phyloP scores from a whole-genome alignment of 2,797 vertebrate genomes.

The Takifugu ocellatus region DNA sequence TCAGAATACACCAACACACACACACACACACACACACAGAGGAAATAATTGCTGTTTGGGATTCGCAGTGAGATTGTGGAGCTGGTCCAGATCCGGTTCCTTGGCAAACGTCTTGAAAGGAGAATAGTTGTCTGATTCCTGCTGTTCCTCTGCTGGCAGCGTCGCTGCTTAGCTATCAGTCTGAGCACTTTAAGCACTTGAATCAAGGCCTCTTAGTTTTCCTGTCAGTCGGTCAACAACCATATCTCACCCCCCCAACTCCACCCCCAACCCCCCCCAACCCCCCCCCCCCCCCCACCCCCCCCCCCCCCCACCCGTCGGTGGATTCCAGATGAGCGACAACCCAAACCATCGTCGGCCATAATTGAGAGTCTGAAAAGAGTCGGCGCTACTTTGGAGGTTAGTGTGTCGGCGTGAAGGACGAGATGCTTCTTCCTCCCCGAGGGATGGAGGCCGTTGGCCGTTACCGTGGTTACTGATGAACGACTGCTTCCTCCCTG shows the following conservation, averaged over 20 bases:
- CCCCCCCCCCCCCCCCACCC: slow-evolving; percentile 18
- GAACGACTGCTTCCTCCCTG: slow-evolving; percentile 69
- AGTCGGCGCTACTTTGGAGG: slow-evolving; percentile 28
- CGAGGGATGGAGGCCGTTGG: slow-evolving; percentile 74
- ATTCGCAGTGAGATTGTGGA: slow-evolving; percentile 41
- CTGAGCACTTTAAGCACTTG: slow-evolving; percentile 51
- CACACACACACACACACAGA: slow-evolving; percentile 40
- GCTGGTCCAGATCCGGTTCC: slow-evolving; percentile 45
- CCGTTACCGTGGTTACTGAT: slow-evolving; percentile 75
- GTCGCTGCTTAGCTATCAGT: slow-evolving; percentile 48
- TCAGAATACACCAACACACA: slow-evolving; percentile 37
- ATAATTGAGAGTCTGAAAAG: slow-evolving; percentile 19
- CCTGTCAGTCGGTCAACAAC: slow-evolving; percentile 49
- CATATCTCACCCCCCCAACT: slow-evolving; percentile 18
- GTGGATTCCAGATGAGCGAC: slow-evolving; percentile 1
- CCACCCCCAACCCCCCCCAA: background rate
- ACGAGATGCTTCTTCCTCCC: slow-evolving; percentile 58
- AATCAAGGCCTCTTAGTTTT: slow-evolving; percentile 49
- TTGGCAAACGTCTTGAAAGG: slow-evolving; percentile 53
- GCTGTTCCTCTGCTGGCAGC: slow-evolving; percentile 47
- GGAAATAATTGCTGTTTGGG: slow-evolving; percentile 53
- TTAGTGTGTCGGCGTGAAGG: slow-evolving; percentile 49
- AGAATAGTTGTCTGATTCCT: slow-evolving; percentile 51
- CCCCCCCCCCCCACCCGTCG: background rate
- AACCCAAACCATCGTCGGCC: too few relatives aligned